Evolutionary conservation across 2,888 invertebrate species (phyloP).

Genomic region (Agrenia bidenticulata): DNA sequence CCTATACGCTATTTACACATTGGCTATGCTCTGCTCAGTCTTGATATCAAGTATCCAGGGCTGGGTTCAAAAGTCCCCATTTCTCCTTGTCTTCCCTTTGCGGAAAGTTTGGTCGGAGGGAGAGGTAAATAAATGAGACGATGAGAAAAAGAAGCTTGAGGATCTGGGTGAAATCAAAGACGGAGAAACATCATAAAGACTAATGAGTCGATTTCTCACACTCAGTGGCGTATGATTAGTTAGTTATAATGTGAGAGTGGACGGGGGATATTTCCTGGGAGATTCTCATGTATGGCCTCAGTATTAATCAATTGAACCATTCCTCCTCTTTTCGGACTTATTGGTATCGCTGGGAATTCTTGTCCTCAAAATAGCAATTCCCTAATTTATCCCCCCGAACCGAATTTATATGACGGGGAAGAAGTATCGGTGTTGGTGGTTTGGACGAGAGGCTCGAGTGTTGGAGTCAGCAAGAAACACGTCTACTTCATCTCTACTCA

Average conservation of each 20-base stretch:
- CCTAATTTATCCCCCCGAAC: no score
- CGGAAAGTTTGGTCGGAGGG: neutral
- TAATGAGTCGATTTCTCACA: slow-evolving; percentile 13
- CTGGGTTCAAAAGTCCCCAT: neutral
- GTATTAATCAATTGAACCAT: no score
- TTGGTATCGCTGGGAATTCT: no score
- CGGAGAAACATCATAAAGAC: neutral
- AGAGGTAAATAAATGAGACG: slow-evolving; percentile 12
- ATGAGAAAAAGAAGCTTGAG: neutral
- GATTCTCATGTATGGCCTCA: no score
- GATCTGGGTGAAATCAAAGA: slow-evolving; percentile 6
- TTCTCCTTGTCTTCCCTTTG: neutral
- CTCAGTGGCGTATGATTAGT: neutral
- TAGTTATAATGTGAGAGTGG: neutral
- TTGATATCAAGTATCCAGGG: no score
- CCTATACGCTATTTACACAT: no score
- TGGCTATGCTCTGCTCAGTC: no score
- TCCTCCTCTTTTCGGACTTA: no score
- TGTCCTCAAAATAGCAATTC: no score
- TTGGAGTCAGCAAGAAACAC: slow-evolving; percentile 18
- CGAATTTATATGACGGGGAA: no score
- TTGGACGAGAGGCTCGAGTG: neutral
- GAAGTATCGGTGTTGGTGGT: no score
- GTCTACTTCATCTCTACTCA: slow-evolving; percentile 28
- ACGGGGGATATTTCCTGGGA: neutral